phyloP scores from a whole-genome alignment of 2,113 vertebrate species.

The Caranx ignobilis region DNA sequence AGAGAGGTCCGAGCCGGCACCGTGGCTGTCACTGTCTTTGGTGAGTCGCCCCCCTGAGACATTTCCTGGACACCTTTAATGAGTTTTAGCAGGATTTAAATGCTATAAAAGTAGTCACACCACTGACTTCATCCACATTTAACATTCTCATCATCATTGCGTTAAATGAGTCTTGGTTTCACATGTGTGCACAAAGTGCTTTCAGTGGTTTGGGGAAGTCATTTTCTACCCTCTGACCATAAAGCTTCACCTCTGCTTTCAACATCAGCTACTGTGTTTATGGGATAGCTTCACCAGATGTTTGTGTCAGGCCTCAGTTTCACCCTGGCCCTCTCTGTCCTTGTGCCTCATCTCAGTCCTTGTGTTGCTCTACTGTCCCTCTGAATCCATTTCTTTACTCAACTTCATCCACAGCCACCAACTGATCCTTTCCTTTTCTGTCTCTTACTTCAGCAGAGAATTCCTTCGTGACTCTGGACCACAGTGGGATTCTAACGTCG shows the following conservation, averaged over 20 bases:
- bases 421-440: background rate
- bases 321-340: constrained; percentile 28
- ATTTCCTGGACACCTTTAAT: constrained; percentile 8
- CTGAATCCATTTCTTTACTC: background rate
- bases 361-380: background rate
- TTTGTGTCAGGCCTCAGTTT: constrained; percentile 59
- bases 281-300: constrained; percentile 77
- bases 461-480: constrained; percentile 90
- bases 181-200: constrained; percentile 25
- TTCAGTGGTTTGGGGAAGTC: constrained; percentile 48
- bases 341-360: constrained; percentile 10
- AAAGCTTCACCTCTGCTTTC: constrained; percentile 74
- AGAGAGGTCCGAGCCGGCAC: constrained; percentile 84
- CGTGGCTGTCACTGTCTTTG: constrained; percentile 88
- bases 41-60: constrained; percentile 76
- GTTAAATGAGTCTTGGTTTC: constrained; percentile 20
- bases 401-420: background rate
- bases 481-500: constrained; percentile 85
- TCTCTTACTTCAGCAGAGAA: constrained; percentile 81
- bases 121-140: background rate
- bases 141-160: constrained; percentile 27
- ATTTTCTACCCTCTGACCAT: constrained; percentile 51
- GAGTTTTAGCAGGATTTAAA: background rate
- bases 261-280: constrained; percentile 71
- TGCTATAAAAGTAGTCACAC: background rate